phyloP scores from a whole-genome alignment of 2,113 vertebrate species.

The Chloroceryle aenea region DNA sequence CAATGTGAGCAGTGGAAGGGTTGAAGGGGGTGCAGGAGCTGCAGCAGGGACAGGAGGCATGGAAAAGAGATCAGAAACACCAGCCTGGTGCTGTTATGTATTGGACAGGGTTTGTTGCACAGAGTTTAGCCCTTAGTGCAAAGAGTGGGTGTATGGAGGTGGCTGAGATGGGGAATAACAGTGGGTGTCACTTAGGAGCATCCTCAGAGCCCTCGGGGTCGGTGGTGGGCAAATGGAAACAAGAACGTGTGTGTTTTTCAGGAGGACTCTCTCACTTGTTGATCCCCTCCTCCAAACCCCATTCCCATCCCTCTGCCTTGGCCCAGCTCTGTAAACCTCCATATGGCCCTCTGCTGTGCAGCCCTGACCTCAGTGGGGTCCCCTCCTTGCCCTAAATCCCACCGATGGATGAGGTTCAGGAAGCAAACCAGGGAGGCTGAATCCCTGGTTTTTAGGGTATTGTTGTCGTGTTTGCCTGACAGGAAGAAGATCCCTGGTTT shows the following conservation, averaged over 20 bases:
- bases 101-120: not conserved
- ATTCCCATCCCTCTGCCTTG: not conserved
- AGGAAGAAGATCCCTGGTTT: too few relatives aligned
- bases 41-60: fast-evolving
- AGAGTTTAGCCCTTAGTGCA: not conserved
- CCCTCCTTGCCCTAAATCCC: not conserved
- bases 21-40: not conserved
- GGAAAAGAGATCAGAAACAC: fast-evolving
- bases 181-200: fast-evolving
- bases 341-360: fast-evolving
- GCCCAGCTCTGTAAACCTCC: not conserved
- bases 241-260: fast-evolving
- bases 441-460: not conserved
- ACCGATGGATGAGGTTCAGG: not conserved
- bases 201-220: not conserved
- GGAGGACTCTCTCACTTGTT: not conserved
- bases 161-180: not conserved
- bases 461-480: too few relatives aligned
- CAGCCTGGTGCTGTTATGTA: fast-evolving
- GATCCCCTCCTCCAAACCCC: not conserved
- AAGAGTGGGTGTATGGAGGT: fast-evolving
- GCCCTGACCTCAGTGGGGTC: not conserved
- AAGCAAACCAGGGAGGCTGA: not conserved
- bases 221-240: not conserved
- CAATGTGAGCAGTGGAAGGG: fast-evolving